Conservation (phyloP, 2,888 invertebrate genomes). For the Aleiodes testaceus region DNA sequence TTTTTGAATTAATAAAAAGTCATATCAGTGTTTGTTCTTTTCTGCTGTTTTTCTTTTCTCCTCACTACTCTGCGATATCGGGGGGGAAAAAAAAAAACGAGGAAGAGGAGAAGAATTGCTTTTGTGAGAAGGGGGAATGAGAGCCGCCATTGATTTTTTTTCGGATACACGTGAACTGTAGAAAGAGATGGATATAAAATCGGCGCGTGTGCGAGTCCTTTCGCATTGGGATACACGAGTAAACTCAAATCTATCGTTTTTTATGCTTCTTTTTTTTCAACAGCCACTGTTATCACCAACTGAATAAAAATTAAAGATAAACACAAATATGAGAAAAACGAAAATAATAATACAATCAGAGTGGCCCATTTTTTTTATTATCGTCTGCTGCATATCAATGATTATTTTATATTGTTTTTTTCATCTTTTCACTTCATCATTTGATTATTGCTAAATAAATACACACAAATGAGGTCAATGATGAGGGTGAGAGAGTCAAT, state of each 20-base stretch:
- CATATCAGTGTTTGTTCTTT: conserved; percentile 17
- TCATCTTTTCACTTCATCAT: no score
- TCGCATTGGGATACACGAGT: not conserved
- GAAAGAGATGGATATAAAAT: conserved; percentile 11
- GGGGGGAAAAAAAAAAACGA: not conserved
- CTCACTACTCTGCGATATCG: conserved; percentile 15
- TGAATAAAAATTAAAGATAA: no score
- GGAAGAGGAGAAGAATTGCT: no score
- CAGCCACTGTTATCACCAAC: not conserved
- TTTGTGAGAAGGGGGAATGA: conserved; percentile 3
- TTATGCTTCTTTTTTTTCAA: not conserved
- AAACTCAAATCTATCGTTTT: not conserved
- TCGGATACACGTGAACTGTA: conserved; percentile 26
- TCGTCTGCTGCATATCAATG: no score
- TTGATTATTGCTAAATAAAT: no score
- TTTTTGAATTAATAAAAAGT: not conserved
- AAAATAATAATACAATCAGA: no score
- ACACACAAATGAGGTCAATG: no score
- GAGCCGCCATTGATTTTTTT: conserved; percentile 26
- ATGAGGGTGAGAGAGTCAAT: no score
- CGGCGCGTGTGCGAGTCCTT: conserved; percentile 31
- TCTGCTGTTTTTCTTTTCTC: conserved; percentile 13
- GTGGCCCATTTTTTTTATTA: no score
- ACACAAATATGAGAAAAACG: no score
- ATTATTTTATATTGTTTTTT: no score